These are phyloP conservation scores for Sphenodon punctatus DNA, from an alignment of 2,797 vertebrate species.

Conservation along the genomic window DNA sequence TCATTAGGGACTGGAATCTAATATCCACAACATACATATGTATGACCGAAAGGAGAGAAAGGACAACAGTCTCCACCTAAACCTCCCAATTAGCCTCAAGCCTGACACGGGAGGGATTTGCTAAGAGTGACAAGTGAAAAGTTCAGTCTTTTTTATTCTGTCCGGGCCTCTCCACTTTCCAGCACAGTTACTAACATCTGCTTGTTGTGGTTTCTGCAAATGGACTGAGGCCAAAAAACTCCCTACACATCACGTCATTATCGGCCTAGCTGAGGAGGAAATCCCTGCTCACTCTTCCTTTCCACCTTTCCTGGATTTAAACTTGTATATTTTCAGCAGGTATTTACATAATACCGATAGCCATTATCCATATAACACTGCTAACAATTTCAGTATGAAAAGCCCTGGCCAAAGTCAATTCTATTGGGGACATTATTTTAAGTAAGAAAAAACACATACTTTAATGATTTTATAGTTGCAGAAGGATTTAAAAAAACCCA, in stretches of 20 bases:
- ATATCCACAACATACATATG: not conserved
- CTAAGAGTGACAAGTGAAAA: fast-evolving
- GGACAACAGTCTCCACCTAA: not conserved
- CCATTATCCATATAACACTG: not conserved
- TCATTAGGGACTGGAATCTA: not conserved
- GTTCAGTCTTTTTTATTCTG: not conserved
- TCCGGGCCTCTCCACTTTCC: not conserved
- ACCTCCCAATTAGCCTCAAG: not conserved
- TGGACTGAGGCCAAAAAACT: not conserved
- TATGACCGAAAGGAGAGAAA: not conserved
- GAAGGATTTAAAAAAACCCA: conserved; percentile 52
- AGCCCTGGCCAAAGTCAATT: conserved; percentile 9
- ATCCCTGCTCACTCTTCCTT: not conserved
- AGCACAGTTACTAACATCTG: fast-evolving
- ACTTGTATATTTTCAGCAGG: not conserved
- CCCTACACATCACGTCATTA: not conserved
- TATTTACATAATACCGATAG: not conserved
- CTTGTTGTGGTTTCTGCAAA: not conserved
- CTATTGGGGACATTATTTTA: not conserved
- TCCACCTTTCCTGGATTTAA: not conserved
- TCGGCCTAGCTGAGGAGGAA: not conserved
- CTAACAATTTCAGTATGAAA: not conserved
- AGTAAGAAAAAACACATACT: conserved; percentile 58
- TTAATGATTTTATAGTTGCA: conserved; percentile 44
- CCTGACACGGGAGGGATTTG: not conserved